Evolutionary conservation across 35 echinoderm and acorn worm genomes (phyloP).

Genomic region (Strongylocentrotus purpuratus): DNA sequence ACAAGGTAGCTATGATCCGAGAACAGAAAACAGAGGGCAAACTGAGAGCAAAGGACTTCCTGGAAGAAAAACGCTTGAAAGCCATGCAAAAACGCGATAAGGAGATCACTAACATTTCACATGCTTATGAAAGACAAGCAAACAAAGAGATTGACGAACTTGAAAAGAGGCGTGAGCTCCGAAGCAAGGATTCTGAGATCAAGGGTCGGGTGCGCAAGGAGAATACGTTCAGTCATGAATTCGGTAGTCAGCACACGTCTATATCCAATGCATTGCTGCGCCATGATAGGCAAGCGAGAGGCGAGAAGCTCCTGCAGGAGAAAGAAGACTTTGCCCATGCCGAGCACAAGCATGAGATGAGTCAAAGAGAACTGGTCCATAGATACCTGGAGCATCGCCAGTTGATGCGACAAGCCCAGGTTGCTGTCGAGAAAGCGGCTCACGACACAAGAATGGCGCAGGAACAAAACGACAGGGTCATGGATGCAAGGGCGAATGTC

Average conservation of each 20-base stretch:
- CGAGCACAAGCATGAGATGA: conserved; percentile 66
- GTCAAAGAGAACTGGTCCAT: conserved; percentile 73
- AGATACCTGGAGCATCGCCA: conserved; percentile 89
- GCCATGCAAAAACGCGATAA: conserved; percentile 72
- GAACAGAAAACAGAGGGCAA: conserved; percentile 68
- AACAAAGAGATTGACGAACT: conserved; percentile 49
- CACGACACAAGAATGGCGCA: conserved; percentile 81
- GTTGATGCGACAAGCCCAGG: conserved; percentile 94
- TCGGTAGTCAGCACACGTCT: conserved; percentile 86
- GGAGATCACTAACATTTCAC: conserved; percentile 57
- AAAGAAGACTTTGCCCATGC: conserved; percentile 53
- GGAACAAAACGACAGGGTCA: conserved; percentile 77
- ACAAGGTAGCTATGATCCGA: conserved; percentile 65
- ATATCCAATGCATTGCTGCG: conserved; percentile 92
- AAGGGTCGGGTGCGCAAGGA: conserved; percentile 57
- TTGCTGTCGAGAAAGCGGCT: conserved; percentile 75
- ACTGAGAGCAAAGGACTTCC: conserved; percentile 60
- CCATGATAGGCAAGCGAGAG: conserved; percentile 73
- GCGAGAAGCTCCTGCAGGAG: conserved; percentile 49
- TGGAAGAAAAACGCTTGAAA: conserved; percentile 79
- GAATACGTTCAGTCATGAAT: conserved; percentile 69
- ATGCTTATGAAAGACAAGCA: conserved; percentile 58
- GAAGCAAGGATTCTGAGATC: conserved; percentile 45
- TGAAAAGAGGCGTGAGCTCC: conserved; percentile 60
- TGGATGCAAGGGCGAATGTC: conserved; percentile 65